phyloP scores from a whole-genome alignment of 1,140 invertebrate genomes.

The Galleria mellonella region DNA sequence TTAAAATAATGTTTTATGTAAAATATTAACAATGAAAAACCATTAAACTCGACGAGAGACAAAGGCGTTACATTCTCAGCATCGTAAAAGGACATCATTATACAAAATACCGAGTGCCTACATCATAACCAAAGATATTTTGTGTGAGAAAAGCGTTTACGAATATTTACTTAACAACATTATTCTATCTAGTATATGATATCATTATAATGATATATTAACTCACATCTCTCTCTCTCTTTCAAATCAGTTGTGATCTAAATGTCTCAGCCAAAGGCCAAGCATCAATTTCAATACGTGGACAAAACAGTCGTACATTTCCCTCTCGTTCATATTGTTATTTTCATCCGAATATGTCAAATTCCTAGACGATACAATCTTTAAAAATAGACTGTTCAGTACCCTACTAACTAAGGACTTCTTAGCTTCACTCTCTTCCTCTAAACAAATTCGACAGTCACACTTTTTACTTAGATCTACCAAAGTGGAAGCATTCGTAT shows the following conservation, averaged over 20 bases:
- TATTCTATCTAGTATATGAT: no score
- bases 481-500: slow-evolving; percentile 38
- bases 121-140: no score
- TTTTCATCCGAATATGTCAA: slow-evolving; percentile 49
- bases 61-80: no score
- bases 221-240: no score
- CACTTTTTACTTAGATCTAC: slow-evolving; percentile 48
- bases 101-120: no score
- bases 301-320: slow-evolving; percentile 54
- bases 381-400: slow-evolving; percentile 44
- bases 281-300: slow-evolving; percentile 52
- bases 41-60: no score
- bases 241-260: slow-evolving; percentile 40
- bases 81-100: no score
- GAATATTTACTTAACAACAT: no score
- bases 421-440: slow-evolving; percentile 21
- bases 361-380: slow-evolving; percentile 40
- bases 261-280: slow-evolving; percentile 61
- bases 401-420: slow-evolving; percentile 34
- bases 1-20: no score
- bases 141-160: no score
- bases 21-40: no score
- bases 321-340: slow-evolving; percentile 46
- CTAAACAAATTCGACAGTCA: slow-evolving; percentile 58
- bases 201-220: no score